phyloP scores from a whole-genome alignment of 2,797 vertebrate genomes.

The Florisuga fusca region DNA sequence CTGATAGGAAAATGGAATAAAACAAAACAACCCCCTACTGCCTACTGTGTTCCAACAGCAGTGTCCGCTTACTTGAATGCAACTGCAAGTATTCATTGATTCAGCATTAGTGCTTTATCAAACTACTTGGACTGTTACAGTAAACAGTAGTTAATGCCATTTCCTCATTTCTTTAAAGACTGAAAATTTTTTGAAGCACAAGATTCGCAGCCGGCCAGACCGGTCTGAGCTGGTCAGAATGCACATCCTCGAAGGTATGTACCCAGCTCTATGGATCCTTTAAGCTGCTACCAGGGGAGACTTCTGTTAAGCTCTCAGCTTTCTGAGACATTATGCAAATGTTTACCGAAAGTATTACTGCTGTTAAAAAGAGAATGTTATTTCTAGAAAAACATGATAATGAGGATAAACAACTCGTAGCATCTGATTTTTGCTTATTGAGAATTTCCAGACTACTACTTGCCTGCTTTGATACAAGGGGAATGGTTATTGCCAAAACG shows the following conservation, averaged over 20 bases:
- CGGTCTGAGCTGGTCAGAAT: conserved; percentile 95
- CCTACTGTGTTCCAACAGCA: neutral
- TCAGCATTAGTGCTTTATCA: neutral
- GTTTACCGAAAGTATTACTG: neutral
- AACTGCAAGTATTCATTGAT: neutral
- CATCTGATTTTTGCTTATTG: neutral
- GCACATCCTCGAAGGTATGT: conserved; percentile 95
- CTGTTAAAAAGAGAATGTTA: neutral
- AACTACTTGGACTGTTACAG: neutral
- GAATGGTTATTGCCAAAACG: neutral
- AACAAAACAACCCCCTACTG: neutral
- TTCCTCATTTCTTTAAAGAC: conserved; percentile 80
- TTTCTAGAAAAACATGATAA: neutral
- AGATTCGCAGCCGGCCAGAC: conserved; percentile 92
- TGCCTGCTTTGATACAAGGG: neutral
- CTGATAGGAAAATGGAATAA: neutral
- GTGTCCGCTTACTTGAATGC: neutral
- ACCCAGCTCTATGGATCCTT: neutral
- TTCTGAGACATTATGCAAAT: neutral
- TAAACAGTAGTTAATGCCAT: neutral
- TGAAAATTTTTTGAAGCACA: conserved; percentile 97
- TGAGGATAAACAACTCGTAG: neutral
- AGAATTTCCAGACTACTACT: neutral
- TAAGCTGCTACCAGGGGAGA: neutral
- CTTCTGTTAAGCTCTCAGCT: neutral